Percentiles rank a stretch among this genome's conserved stretches.
Evolutionary conservation across 1,140 invertebrate genomes (phyloP).

Genomic region (Tyrophagus putrescentiae): DNA sequence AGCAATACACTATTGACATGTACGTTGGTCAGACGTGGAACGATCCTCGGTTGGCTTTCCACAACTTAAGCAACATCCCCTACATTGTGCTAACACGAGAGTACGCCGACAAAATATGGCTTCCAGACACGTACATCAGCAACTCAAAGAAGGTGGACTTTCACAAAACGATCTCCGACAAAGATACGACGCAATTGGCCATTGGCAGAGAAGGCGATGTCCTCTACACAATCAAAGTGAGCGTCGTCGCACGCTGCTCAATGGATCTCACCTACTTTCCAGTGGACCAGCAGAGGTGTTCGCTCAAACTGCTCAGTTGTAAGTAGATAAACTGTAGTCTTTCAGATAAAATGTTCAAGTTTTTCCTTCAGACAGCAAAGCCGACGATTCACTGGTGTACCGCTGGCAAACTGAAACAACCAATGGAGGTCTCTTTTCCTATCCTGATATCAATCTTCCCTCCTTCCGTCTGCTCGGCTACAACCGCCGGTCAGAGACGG

Average conservation of each 20-base stretch:
- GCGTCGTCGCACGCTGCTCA: neutral
- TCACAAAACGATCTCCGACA: neutral
- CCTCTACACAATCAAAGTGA: neutral
- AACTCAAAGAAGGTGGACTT: neutral
- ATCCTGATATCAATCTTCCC: neutral
- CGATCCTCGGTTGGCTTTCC: too few species aligned
- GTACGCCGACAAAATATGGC: neutral
- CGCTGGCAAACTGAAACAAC: neutral
- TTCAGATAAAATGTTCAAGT: too few species aligned
- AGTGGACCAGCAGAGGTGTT: neutral
- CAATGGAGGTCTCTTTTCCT: too few species aligned
- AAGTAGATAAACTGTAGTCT: neutral
- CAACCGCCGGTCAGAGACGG: neutral
- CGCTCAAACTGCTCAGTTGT: neutral
- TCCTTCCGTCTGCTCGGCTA: neutral
- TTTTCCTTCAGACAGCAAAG: neutral
- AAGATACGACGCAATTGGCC: neutral
- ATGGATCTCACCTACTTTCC: constrained; percentile 16
- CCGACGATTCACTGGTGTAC: neutral
- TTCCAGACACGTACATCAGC: neutral
- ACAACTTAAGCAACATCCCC: too few species aligned
- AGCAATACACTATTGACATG: too few species aligned
- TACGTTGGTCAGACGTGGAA: too few species aligned
- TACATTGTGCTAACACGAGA: too few species aligned
- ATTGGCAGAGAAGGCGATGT: neutral